phyloP scores from a whole-genome alignment of 2,113 vertebrate species.

The Oryzias javanicus region DNA sequence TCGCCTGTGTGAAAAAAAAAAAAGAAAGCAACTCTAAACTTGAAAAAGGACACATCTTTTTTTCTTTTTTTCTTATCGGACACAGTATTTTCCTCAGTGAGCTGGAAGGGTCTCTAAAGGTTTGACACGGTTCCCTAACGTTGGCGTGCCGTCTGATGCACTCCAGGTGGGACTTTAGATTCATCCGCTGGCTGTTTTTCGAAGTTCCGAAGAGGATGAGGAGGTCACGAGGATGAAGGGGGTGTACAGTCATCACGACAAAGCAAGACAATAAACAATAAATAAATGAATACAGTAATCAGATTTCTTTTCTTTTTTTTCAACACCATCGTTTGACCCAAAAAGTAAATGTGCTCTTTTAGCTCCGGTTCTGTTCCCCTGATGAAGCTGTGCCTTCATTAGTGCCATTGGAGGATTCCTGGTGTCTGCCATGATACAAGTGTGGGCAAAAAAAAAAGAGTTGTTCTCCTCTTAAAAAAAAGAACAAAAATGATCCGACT shows the following conservation, averaged over 20 bases:
- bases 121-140: slow-evolving; percentile 21
- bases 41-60: slow-evolving; percentile 32
- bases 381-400: slow-evolving; percentile 26
- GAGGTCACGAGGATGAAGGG: slow-evolving; percentile 34
- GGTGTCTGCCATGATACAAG: not conserved
- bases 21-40: slow-evolving; percentile 30
- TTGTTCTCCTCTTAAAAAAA: too few species aligned
- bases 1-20: slow-evolving; percentile 46
- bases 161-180: slow-evolving; percentile 39
- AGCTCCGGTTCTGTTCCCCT: slow-evolving; percentile 4
- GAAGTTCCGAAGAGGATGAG: slow-evolving; percentile 38
- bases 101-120: slow-evolving; percentile 37
- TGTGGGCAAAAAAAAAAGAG: too few species aligned
- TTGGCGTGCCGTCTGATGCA: slow-evolving; percentile 30
- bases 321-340: slow-evolving; percentile 46
- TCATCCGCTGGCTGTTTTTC: slow-evolving; percentile 56
- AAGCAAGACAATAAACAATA: slow-evolving; percentile 66
- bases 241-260: slow-evolving; percentile 62
- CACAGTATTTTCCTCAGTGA: slow-evolving; percentile 33
- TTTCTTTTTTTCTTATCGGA: slow-evolving; percentile 9
- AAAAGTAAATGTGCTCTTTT: slow-evolving; percentile 35
- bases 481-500: too few species aligned
- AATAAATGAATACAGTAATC: slow-evolving; percentile 61
- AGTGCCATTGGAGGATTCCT: slow-evolving; percentile 4
- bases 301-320: slow-evolving; percentile 31